Base-by-base conservation (phyloP, 2,888 invertebrate genomes). In the Formica aserva region DNA sequence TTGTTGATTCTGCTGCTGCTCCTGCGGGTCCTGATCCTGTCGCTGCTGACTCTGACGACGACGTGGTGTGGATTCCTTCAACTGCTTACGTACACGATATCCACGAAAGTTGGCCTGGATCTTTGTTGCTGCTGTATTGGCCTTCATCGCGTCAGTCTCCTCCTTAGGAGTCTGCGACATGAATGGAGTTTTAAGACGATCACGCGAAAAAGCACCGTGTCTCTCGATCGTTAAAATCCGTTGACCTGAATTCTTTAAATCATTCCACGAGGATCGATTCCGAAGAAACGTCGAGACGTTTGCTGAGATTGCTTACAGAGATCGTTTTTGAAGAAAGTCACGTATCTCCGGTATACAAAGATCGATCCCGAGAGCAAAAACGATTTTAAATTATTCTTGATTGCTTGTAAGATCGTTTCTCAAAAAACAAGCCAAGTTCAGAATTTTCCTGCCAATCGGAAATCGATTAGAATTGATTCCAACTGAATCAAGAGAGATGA, bases 31-130 rank as follows among this genome's bases (percentile, higher is more conserved):
- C n/a, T 29, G 52, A 13, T 35, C 48, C 13, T 82, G 52, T 41
- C 32, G 71, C 8, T 78, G 77, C 41, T 77, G 48, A 72, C 35
- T 55, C 48, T 48, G 69, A n/a, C 84, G 78, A 9, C 75, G 84
- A 15, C 87, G 81, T 26, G 75, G 75, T 35, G 71, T 80, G 8
- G 52, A 38, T 5, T 93, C 92, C 77, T 93, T 93, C 52, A 95
- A 87, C 82, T 95, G 95, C 85, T 95, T 95, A n/a, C 95, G 94
- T 13, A 95, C 95, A 3, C 95, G 94, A 87, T 96, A 96, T 1
- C 96, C 96, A 41, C 96, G 95, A 90, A 96, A 96, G 76, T 95
- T 95, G 60, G 96, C 96, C 92, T 96, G 96, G 75, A 96, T 96
- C 91, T 95, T 96, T 15, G 95, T 95, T 13, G 96, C 96, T 35